Evolutionary conservation across 1,140 invertebrate species (phyloP), one percentile per base, ranked within the genome.

Genomic region (Amphibalanus amphitrite): DNA sequence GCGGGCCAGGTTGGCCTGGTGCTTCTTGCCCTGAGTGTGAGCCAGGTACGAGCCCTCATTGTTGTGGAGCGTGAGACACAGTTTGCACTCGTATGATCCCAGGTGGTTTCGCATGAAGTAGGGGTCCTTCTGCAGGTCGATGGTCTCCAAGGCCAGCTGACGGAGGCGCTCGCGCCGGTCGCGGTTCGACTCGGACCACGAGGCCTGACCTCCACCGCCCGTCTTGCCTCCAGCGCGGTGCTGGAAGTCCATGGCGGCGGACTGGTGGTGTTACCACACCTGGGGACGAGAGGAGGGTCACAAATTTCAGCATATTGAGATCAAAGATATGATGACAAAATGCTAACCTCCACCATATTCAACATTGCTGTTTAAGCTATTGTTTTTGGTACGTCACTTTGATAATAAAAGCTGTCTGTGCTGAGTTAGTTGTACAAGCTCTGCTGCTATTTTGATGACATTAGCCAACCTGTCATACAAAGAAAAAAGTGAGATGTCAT

Each of bases 1-100:
- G 59, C 97, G 84, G 13, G 96, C 97, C 77, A 99, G 85, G 83
- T 99, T 99, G 0, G 95, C 92, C 81, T 99, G 97, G 91, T 99
- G 97, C 77, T 99, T 99, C 79, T 99, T 99, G n/a, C 97, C 97
- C 82, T 99, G 97, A 0, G 97, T 99, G 78, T 99, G 97, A 23
- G 97, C 97, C 76, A 99, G 84, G 79, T 99, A 99, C 79, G 94
- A 98, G 3, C 97, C 97, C 82, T 99, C 97, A 83, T 99, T 99
- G 78, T 99, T 99, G 79, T 99, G 97, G 20, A 99, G 83, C 0
- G 97, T 99, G 26, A 99, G 81, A 85, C 97, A 99, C 0, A 99
- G 81, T 84, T 99, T 99, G 81, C 97, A 99, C 82, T 99, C 97
- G 83, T 99, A 99, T 1, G 97, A 97, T 0, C 94, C 93, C 69